Conservation (phyloP, 64 coral and sea anemone genomes). For the Exaiptasia diaphana region DNA sequence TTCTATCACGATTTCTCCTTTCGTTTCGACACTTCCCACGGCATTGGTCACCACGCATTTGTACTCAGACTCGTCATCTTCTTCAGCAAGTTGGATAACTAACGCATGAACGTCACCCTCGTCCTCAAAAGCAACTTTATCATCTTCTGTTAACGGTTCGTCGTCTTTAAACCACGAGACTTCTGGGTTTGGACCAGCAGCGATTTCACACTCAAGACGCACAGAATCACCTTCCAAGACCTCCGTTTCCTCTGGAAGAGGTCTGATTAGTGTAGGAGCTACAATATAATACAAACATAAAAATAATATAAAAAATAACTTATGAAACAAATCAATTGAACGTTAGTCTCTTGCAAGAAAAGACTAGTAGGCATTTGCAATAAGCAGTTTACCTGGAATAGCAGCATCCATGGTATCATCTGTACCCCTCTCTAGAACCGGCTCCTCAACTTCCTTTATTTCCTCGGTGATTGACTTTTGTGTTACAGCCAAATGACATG, state of each 20-base stretch:
- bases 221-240: conserved; percentile 74
- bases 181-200: conserved; percentile 32
- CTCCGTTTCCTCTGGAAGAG: conserved; percentile 62
- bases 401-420: too few relatives aligned
- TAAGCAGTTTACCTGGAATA: too few relatives aligned
- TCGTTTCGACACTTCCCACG: conserved; percentile 42
- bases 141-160: conserved; percentile 56
- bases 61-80: conserved; percentile 83
- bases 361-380: too few relatives aligned
- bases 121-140: conserved; percentile 60
- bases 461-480: conserved; percentile 60
- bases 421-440: too few relatives aligned
- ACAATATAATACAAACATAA: too few relatives aligned
- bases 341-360: too few relatives aligned
- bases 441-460: conserved; percentile 74
- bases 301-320: too few relatives aligned
- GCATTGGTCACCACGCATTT: conserved; percentile 68
- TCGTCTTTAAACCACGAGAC: conserved; percentile 82
- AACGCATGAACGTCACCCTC: conserved; percentile 59
- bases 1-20: conserved; percentile 73
- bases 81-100: conserved; percentile 58
- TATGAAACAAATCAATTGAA: too few relatives aligned
- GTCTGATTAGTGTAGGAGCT: conserved; percentile 50
- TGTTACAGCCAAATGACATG: conserved; percentile 56
- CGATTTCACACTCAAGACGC: conserved; percentile 63